Percentiles rank a stretch among this genome's conserved stretches.
Conservation (phyloP, 1,140 invertebrate species). For the Zaprionus nigranus region DNA sequence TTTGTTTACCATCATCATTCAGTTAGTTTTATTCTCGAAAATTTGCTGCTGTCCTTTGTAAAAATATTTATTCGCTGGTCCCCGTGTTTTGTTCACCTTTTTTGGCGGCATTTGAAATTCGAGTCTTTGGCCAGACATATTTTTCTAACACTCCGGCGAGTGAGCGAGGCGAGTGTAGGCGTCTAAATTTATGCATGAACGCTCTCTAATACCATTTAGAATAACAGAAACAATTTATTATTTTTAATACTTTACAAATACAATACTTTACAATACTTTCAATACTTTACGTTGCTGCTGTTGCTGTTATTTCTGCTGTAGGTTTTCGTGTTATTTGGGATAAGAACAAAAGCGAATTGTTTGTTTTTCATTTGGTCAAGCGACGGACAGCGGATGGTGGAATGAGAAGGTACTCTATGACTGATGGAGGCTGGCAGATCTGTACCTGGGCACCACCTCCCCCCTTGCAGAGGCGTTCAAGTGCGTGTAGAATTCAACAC, state of each 20-base stretch:
- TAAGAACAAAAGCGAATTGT: constrained; percentile 76
- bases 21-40: background rate
- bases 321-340: constrained; percentile 60
- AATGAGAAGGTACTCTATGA: background rate
- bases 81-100: background rate
- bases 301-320: constrained; percentile 36
- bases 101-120: constrained; percentile 13
- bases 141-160: constrained; percentile 53
- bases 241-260: too few species aligned
- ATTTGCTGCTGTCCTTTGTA: background rate
- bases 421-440: background rate
- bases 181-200: constrained; percentile 77
- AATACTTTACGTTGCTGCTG: too few species aligned
- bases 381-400: background rate
- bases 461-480: constrained; percentile 49
- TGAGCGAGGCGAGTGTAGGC: background rate
- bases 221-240: too few species aligned
- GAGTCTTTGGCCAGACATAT: constrained; percentile 38
- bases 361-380: constrained; percentile 72
- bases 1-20: background rate
- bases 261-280: too few species aligned
- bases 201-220: too few species aligned
- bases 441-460: too few species aligned
- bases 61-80: background rate
- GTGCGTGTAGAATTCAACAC: constrained; percentile 68